Evolutionary conservation across 2,113 vertebrate species (phyloP), one percentile per base, ranked within the genome.

Genomic region (Semnornis frantzii): DNA sequence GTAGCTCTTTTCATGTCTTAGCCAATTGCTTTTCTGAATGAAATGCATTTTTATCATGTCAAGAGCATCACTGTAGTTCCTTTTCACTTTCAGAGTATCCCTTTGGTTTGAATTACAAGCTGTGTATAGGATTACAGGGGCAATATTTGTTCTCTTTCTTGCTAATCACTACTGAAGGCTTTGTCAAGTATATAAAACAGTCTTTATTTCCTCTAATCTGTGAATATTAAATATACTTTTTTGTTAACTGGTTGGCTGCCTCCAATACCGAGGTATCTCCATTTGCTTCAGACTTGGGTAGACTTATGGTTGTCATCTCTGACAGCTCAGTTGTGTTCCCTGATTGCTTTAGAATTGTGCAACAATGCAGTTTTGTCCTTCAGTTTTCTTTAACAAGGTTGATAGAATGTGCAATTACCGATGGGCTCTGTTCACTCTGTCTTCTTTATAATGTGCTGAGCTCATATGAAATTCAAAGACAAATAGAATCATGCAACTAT

Each of bases 271-370:
- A 95, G 50, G 60, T 85, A 90, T 58, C 50, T 95, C 82, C 82
- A 85, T 92, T 87, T 97, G 78, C 60, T 97, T 96, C 93, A 94
- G 34, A 16, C 44, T 94, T 96, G 59, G 66, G 48, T 60, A 25
- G 39, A 73, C 52, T 93, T 95, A 77, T 17, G 23, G 91, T 82
- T 96, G 82, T 76, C 73, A 93, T 77, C 80, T 90, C 58, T 96
- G 93, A 94, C 80, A 95, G 82, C 75, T 97, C 92, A 96, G 88
- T 96, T 97, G 80, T 85, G 46, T 90, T 21, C 68, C 39, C 60
- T 89, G 70, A 95, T 95, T 94, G 80, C 79, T 93, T 96, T 72
- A 87, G 92, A 89, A 79, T 93, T 96, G 96, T 95, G 76, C 81
- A 85, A 57, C 3, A 27, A 70, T 65, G 15, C 20, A 93, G 30